phyloP scores from a whole-genome alignment of 1,140 invertebrate species.

The Rhizoglyphus robini region DNA sequence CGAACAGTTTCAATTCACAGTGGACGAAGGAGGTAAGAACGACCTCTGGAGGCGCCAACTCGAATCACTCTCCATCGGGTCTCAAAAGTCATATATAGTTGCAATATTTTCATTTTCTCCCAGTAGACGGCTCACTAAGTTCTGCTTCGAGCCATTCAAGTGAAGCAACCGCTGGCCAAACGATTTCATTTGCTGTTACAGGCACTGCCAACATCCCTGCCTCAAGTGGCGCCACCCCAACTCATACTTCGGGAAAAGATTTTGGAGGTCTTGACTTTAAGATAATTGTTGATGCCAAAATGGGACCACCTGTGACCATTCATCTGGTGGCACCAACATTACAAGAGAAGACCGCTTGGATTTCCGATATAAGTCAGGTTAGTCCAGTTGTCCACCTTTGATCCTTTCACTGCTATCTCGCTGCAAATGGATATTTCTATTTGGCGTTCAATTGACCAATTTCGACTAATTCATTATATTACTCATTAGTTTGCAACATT shows the following conservation, averaged over 20 bases:
- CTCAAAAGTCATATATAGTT: neutral
- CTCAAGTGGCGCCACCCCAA: constrained; percentile 18
- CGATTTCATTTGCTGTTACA: constrained; percentile 30
- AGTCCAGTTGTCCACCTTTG: too few species aligned
- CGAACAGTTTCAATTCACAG: constrained; percentile 39
- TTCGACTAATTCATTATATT: too few species aligned
- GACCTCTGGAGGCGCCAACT: neutral
- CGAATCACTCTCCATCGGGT: neutral
- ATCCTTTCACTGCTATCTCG: too few species aligned
- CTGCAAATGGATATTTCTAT: too few species aligned
- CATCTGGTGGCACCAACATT: constrained; percentile 64
- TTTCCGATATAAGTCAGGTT: constrained; percentile 72
- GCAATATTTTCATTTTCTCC: neutral
- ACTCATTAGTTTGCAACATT: too few species aligned
- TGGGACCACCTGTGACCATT: constrained; percentile 44
- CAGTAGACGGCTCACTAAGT: constrained; percentile 37
- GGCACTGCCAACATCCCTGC: constrained; percentile 33
- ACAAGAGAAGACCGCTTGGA: constrained; percentile 87
- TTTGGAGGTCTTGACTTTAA: constrained; percentile 76
- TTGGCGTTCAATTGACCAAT: too few species aligned
- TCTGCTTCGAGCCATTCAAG: constrained; percentile 45
- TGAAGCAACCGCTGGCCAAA: constrained; percentile 21
- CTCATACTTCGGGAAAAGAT: constrained; percentile 29
- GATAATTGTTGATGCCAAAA: constrained; percentile 56
- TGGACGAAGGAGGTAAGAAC: constrained; percentile 36